Conservation (phyloP, 2,888 invertebrate genomes). For the Papilio elwesi region DNA sequence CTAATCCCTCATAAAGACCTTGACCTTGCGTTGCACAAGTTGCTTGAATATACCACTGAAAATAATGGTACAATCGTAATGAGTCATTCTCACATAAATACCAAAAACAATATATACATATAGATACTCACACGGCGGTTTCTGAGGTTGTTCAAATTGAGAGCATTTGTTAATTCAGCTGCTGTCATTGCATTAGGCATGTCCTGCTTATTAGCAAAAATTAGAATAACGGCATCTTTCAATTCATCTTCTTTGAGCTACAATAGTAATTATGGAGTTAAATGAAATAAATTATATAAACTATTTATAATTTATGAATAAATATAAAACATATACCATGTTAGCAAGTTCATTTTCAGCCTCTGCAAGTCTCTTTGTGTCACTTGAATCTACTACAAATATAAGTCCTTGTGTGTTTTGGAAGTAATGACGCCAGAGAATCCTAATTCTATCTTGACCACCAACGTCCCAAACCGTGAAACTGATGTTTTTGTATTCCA, state of each 20-base stretch:
- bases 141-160: slow-evolving; percentile 93
- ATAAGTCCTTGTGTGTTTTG: slow-evolving; percentile 98
- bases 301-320: not conserved
- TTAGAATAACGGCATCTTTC: slow-evolving; percentile 95
- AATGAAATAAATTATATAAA: not conserved
- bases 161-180: slow-evolving; percentile 96
- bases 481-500: slow-evolving; percentile 99
- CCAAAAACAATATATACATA: not conserved
- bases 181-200: slow-evolving; percentile 97
- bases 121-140: slow-evolving; percentile 88
- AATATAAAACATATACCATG: slow-evolving; percentile 86
- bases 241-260: slow-evolving; percentile 97
- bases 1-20: slow-evolving; percentile 97
- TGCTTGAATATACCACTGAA: slow-evolving; percentile 97
- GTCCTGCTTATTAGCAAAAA: slow-evolving; percentile 99
- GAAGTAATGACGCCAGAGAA: slow-evolving; percentile 99
- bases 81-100: not conserved
- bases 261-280: slow-evolving; percentile 47
- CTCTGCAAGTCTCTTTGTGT: slow-evolving; percentile 96
- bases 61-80: slow-evolving; percentile 32
- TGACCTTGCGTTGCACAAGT: slow-evolving; percentile 98
- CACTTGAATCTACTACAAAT: slow-evolving; percentile 99
- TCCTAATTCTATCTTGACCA: slow-evolving; percentile 98
- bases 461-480: slow-evolving; percentile 99
- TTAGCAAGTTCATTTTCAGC: slow-evolving; percentile 95